A percentile compares a stretch with the other conserved stretches of the same genome.
Evolutionary conservation across 2,797 vertebrate species (phyloP).

Genomic region (Ceyx erithaca): DNA sequence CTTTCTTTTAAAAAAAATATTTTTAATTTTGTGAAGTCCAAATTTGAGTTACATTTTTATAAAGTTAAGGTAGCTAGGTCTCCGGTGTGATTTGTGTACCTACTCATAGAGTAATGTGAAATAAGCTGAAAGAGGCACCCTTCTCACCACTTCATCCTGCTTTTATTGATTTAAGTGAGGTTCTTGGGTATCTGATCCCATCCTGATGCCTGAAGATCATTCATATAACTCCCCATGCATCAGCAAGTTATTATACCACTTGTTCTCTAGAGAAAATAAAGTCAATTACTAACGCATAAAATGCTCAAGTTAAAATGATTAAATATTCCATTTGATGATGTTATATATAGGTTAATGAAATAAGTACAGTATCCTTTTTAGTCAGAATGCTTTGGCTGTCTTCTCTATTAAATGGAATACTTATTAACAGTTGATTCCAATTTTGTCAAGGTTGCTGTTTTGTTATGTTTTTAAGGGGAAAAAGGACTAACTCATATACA

Average conservation of each 20-base stretch:
- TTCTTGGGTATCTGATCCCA: constrained; percentile 8
- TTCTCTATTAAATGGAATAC: constrained; percentile 8
- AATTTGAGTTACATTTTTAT: neutral
- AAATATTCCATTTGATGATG: constrained; percentile 75
- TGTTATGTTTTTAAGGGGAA: neutral
- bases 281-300: constrained; percentile 73
- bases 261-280: constrained; percentile 70
- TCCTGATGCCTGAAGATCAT: constrained; percentile 65
- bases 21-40: neutral
- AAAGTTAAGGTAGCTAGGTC: neutral
- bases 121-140: neutral
- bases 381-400: constrained; percentile 22
- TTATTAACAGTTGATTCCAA: constrained; percentile 24
- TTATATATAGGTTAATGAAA: constrained; percentile 60
- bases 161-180: constrained; percentile 40
- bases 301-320: constrained; percentile 70
- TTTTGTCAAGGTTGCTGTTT: neutral
- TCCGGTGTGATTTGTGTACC: neutral
- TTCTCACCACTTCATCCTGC: neutral
- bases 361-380: constrained; percentile 6
- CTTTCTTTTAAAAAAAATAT: neutral
- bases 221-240: constrained; percentile 49
- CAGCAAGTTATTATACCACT: constrained; percentile 52
- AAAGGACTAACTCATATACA: neutral
- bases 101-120: neutral